phyloP scores from a whole-genome alignment of 2,888 invertebrate species.

The Oligia strigilis region DNA sequence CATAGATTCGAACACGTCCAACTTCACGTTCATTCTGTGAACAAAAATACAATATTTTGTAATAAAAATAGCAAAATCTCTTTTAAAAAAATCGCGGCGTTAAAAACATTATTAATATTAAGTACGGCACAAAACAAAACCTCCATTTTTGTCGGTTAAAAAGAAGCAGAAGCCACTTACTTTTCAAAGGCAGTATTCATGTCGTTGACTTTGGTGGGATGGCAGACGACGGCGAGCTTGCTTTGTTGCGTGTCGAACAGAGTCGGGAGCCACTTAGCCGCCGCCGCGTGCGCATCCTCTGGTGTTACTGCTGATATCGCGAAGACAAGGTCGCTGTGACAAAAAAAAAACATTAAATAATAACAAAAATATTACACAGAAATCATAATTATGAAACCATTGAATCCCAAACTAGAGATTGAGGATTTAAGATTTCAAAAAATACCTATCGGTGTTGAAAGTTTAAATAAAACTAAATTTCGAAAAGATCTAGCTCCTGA shows the following conservation, averaged over 20 bases:
- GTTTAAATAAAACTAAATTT: too few species aligned
- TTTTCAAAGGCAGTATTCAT: slow-evolving; percentile 92
- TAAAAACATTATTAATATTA: too few species aligned
- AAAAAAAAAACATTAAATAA: neutral
- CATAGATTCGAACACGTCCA: slow-evolving; percentile 91
- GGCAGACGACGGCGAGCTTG: slow-evolving; percentile 94
- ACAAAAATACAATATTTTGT: neutral
- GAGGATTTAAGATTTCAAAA: too few species aligned
- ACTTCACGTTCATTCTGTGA: slow-evolving; percentile 89
- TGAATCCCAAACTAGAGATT: too few species aligned
- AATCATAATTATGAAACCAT: too few species aligned
- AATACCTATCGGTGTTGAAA: too few species aligned
- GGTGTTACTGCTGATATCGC: slow-evolving; percentile 92
- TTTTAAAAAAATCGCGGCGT: neutral
- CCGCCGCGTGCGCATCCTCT: slow-evolving; percentile 92
- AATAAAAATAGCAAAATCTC: too few species aligned
- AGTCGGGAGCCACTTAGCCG: slow-evolving; percentile 92
- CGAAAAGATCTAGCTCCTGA: too few species aligned
- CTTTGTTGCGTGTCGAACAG: slow-evolving; percentile 91
- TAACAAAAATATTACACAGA: neutral
- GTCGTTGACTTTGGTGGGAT: slow-evolving; percentile 93
- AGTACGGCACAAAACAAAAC: neutral
- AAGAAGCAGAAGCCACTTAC: slow-evolving; percentile 82
- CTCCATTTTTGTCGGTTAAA: neutral
- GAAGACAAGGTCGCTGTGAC: slow-evolving; percentile 91